A percentile compares a stretch with the other conserved stretches of the same genome.
phyloP scores from a whole-genome alignment of 2,888 invertebrate species.

The Hyppa rectilinea region DNA sequence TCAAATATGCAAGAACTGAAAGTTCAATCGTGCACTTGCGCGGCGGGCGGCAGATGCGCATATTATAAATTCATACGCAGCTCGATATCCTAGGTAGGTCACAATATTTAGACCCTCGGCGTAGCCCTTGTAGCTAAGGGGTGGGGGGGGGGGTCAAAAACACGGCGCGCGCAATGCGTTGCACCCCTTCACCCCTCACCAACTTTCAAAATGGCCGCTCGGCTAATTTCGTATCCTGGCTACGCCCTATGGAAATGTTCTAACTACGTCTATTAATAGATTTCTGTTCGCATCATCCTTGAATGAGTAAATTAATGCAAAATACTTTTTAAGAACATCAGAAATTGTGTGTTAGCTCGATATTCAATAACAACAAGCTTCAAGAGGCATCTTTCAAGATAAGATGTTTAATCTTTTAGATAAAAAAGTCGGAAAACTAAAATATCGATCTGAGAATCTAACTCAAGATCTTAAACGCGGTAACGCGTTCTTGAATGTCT shows the following conservation, averaged over 20 bases:
- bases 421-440: neutral
- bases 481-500: neutral
- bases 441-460: neutral
- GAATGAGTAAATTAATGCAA: neutral
- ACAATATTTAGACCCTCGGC: neutral
- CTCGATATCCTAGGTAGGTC: neutral
- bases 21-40: neutral
- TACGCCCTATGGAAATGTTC: neutral
- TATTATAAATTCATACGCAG: slow-evolving; percentile 2
- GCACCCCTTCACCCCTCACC: neutral
- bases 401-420: neutral
- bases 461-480: neutral
- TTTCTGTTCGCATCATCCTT: neutral
- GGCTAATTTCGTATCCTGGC: neutral
- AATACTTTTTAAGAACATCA: neutral
- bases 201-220: slow-evolving; percentile 2
- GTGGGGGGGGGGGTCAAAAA: neutral
- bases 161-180: neutral
- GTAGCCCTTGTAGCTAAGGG: neutral
- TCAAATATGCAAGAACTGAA: slow-evolving; percentile 8
- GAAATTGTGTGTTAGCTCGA: neutral
- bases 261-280: slow-evolving; percentile 7
- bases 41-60: neutral
- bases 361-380: neutral
- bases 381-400: neutral